A percentile compares a stretch with the other conserved stretches of the same genome.
These are phyloP conservation scores for Electrona antarctica DNA, from an alignment of 2,113 vertebrate species.

Conservation along the genomic window DNA sequence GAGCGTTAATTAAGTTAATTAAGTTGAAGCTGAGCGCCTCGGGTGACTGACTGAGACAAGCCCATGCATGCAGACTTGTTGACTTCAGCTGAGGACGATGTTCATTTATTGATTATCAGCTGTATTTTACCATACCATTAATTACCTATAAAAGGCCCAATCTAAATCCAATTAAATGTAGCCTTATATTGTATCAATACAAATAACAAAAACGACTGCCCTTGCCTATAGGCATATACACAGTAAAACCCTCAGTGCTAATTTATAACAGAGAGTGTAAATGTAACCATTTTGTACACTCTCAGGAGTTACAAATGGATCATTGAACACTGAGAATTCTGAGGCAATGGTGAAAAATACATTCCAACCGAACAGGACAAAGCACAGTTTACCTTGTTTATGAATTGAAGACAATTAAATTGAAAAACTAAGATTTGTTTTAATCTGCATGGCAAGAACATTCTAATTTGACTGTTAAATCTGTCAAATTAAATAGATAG, in stretches of 20 bases:
- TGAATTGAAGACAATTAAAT: background rate
- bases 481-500: background rate
- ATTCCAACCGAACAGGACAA: background rate
- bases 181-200: too few species aligned
- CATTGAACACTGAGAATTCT: too few species aligned
- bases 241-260: too few species aligned
- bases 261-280: too few species aligned
- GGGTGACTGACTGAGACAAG: conserved; percentile 60
- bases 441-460: background rate
- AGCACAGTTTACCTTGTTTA: background rate
- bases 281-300: too few species aligned
- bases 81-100: background rate
- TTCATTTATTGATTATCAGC: conserved; percentile 50
- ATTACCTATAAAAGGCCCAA: background rate
- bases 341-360: too few species aligned
- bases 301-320: too few species aligned
- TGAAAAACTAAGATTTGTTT: background rate
- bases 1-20: conserved; percentile 10
- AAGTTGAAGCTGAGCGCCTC: conserved; percentile 11
- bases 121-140: background rate
- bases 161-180: background rate
- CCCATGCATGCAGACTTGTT: conserved; percentile 37
- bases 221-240: too few species aligned
- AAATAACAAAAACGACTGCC: too few species aligned
- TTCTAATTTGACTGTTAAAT: background rate